Percentiles rank a stretch among this genome's conserved stretches.
phyloP scores from a whole-genome alignment of 2,113 vertebrate species.

The Trogon surrucura region DNA sequence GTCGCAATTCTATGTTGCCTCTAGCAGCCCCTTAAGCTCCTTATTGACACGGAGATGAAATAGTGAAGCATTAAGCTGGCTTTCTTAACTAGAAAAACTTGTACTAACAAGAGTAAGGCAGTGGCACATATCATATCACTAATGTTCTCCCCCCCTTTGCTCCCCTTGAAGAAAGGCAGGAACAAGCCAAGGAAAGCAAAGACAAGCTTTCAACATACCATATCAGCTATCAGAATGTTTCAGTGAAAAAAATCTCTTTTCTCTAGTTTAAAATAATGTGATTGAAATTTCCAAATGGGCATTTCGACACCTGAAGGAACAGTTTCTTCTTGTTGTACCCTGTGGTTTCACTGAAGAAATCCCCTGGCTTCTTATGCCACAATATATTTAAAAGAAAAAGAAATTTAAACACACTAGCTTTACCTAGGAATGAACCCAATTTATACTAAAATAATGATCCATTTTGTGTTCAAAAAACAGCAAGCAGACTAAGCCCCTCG shows the following conservation, averaged over 20 bases:
- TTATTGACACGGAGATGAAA: background rate
- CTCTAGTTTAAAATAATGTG: background rate
- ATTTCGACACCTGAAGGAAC: background rate
- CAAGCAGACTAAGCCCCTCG: background rate
- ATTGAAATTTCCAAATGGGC: background rate
- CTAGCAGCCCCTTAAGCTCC: background rate
- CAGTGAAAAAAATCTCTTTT: background rate
- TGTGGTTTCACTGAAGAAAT: background rate
- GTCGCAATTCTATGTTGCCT: background rate
- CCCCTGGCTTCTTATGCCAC: background rate
- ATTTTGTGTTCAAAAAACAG: background rate
- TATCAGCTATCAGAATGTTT: background rate
- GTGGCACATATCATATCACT: background rate
- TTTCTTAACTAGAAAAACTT: background rate
- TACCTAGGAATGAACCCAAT: background rate
- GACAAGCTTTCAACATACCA: background rate
- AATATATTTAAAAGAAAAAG: background rate
- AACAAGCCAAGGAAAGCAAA: slow-evolving; percentile 22
- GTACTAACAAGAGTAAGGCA: background rate
- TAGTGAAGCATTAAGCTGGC: background rate
- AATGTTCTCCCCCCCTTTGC: background rate
- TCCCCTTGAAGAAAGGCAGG: background rate
- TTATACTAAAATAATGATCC: background rate
- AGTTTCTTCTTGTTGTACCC: background rate
- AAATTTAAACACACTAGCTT: background rate